A percentile compares a stretch with the other conserved stretches of the same genome.
Evolutionary conservation across 92 coral and sea anemone species (phyloP).

Genomic region (Porites rus): DNA sequence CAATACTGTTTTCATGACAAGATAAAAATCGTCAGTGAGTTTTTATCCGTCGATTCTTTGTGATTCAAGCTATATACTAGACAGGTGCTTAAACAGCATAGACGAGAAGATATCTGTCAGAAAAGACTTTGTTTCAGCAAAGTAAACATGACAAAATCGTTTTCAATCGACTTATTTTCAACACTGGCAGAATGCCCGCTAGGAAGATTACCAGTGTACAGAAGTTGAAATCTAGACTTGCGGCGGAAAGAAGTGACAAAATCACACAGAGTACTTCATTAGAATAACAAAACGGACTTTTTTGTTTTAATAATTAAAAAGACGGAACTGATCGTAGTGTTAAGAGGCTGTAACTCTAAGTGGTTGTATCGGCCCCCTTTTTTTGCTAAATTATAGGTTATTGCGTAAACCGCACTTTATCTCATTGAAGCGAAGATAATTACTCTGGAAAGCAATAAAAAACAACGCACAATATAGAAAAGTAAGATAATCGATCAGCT

Average conservation of each 20-base stretch:
- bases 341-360: slow-evolving; percentile 2
- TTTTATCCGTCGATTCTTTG: neutral
- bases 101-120: neutral
- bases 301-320: neutral
- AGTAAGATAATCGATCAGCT: neutral
- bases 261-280: slow-evolving; percentile 1
- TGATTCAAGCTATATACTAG: neutral
- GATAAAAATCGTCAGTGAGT: neutral
- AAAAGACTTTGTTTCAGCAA: neutral
- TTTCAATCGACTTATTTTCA: no score
- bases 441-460: neutral
- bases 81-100: slow-evolving; percentile 2
- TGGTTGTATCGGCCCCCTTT: slow-evolving; percentile 4
- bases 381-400: neutral
- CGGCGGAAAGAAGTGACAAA: neutral
- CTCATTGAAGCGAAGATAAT: neutral
- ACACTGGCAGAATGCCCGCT: no score
- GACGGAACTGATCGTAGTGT: neutral
- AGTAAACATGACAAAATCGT: neutral
- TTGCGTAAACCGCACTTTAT: neutral
- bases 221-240: no score
- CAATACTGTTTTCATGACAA: neutral
- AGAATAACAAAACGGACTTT: slow-evolving; percentile 23
- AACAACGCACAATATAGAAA: neutral
- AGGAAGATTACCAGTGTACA: no score